Base-by-base conservation (phyloP, 1,140 invertebrate species). In the Drosophila varians region DNA sequence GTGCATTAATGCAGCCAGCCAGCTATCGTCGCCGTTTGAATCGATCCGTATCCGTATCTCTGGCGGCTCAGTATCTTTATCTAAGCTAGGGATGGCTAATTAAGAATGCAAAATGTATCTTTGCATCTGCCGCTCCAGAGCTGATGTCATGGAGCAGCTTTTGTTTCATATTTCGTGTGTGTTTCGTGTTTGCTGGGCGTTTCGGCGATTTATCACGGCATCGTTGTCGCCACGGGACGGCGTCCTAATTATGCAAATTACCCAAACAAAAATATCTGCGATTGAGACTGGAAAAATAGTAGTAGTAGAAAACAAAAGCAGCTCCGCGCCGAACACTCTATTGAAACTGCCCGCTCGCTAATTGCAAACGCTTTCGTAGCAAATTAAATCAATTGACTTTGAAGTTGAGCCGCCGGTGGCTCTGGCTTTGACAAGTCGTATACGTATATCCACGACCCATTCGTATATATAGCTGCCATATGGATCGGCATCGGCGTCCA, bases 161-260 rank as follows among this genome's bases (percentile, higher is more conserved):
- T 60, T 40, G 45, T 19, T 56, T 70, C 26, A 48, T 48, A 48
- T 48, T 52, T 18, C 1, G 34, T 12, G 53, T 42, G 49, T 57
- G 9, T 56, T 49, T 60, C n/a, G n/a, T n/a, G n/a, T n/a, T 58
- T 26, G 26, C 31, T 38, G 36, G 71, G 71, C 77, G 74, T 76
- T 47, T 60, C 12, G 18, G 14, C 70, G 71, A 79, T 86, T 72
- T 84, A 83, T 82, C 74, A 78, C 68, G 40, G 52, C 65, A 84
- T 84, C 64, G 71, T 84, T 77, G 74, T 82, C 72, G 51, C 48
- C 51, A 61, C 53, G 74, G 65, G 56, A 56, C 57, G 56, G 54
- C 77, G 54, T 77, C 72, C 88, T 79, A 79, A 88, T 88, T 88
- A 88, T 88, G 84, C 84, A 89, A 89, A 89, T 72, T 72, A 82